phyloP scores from a whole-genome alignment of 2,113 vertebrate species.

The Struthio camelus region DNA sequence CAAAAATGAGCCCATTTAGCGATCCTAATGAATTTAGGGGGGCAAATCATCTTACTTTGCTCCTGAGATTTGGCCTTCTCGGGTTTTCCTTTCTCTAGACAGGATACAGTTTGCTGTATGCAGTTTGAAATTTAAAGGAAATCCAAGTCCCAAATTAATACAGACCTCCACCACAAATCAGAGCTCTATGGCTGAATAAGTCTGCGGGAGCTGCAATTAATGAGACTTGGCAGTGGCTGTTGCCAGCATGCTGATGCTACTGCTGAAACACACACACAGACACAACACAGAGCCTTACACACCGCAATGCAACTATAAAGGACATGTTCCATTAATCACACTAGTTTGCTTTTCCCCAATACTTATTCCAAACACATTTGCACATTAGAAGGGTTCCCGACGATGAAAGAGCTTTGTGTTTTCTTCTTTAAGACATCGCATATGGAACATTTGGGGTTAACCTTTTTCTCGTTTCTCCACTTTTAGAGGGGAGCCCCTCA shows the following conservation, averaged over 20 bases:
- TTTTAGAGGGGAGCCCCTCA: not conserved
- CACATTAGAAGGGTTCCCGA: slow-evolving; percentile 10
- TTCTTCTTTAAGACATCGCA: not conserved
- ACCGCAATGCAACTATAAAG: slow-evolving; percentile 17
- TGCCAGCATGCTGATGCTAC: slow-evolving; percentile 59
- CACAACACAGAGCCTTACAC: slow-evolving; percentile 23
- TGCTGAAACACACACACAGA: slow-evolving; percentile 16
- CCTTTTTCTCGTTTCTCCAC: not conserved
- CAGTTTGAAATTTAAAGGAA: slow-evolving; percentile 50
- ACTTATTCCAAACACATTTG: slow-evolving; percentile 24
- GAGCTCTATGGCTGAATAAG: slow-evolving; percentile 52
- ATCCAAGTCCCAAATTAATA: slow-evolving; percentile 49
- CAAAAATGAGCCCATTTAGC: not conserved
- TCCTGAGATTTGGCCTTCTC: not conserved
- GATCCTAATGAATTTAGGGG: slow-evolving; percentile 37
- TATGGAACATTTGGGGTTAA: slow-evolving; percentile 9
- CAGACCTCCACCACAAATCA: slow-evolving; percentile 57
- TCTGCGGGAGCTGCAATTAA: slow-evolving; percentile 70
- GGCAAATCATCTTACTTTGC: not conserved
- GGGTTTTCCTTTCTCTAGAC: not conserved
- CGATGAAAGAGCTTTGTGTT: not conserved
- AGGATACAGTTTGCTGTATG: not conserved
- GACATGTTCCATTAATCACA: slow-evolving; percentile 34
- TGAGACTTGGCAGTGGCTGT: slow-evolving; percentile 68
- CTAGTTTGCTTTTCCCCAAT: slow-evolving; percentile 10